These are phyloP conservation scores for Dryomyza anilis DNA, from an alignment of 2,888 invertebrate species.

Conservation along the genomic window DNA sequence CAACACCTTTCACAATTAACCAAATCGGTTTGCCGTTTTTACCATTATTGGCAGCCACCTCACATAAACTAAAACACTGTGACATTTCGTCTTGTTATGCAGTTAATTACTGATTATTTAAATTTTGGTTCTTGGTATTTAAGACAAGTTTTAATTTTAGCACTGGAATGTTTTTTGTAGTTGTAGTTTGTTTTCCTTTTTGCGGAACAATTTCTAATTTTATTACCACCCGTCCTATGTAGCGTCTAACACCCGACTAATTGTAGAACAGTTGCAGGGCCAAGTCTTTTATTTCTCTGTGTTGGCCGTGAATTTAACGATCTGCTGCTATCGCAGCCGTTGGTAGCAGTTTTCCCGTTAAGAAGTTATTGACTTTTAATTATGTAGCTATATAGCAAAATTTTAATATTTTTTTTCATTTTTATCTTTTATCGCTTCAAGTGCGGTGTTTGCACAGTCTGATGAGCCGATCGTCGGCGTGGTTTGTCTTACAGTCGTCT, in stretches of 20 bases:
- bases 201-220: too few relatives aligned
- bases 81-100: conserved; percentile 28
- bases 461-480: background rate
- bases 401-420: background rate
- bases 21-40: conserved; percentile 65
- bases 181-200: too few relatives aligned
- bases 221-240: background rate
- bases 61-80: conserved; percentile 59
- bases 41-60: conserved; percentile 68
- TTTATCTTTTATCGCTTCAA: background rate
- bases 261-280: background rate
- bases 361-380: conserved; percentile 34
- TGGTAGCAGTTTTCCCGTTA: background rate
- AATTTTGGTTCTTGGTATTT: background rate
- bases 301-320: background rate
- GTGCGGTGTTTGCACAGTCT: too few relatives aligned
- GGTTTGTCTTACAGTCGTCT: background rate
- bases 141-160: too few relatives aligned
- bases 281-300: conserved; percentile 13
- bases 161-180: too few relatives aligned
- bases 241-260: background rate
- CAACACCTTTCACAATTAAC: conserved; percentile 69
- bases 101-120: background rate
- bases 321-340: background rate
- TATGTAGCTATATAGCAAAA: background rate